phyloP scores from a whole-genome alignment of 2,113 vertebrate genomes.

The Gnathonemus echidnorhynchus region DNA sequence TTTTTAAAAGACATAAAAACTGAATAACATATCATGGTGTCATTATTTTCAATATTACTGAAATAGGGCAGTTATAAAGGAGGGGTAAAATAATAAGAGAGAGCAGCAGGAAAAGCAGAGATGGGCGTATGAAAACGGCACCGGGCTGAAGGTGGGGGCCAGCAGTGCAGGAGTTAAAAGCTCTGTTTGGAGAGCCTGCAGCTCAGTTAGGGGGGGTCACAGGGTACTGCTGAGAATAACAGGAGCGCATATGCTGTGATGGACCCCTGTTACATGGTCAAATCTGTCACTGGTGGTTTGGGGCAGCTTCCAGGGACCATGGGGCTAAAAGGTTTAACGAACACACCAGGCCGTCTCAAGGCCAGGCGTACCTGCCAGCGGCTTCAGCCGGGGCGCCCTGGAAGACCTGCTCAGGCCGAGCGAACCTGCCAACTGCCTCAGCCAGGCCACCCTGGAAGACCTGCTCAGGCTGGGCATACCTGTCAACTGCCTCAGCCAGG shows the following conservation, averaged over 20 bases:
- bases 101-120: background rate
- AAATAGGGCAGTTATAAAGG: background rate
- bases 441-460: too few species aligned
- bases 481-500: too few species aligned
- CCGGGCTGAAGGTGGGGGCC: background rate
- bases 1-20: background rate
- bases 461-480: too few species aligned
- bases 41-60: background rate
- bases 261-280: conserved; percentile 37
- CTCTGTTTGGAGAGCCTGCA: conserved; percentile 5
- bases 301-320: background rate
- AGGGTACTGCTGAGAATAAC: conserved; percentile 20
- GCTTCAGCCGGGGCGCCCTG: background rate
- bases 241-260: conserved; percentile 33
- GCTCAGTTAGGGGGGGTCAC: conserved; percentile 27
- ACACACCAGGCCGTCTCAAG: background rate
- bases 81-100: background rate
- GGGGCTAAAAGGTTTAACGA: background rate
- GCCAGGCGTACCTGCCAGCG: background rate
- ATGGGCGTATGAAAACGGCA: background rate
- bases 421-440: background rate
- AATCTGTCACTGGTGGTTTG: conserved; percentile 1
- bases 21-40: background rate
- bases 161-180: conserved; percentile 32
- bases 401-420: background rate